phyloP scores from a whole-genome alignment of 30 jellyfish, hydroid and myxozoan species.

The Turritopsis dohrnii region DNA sequence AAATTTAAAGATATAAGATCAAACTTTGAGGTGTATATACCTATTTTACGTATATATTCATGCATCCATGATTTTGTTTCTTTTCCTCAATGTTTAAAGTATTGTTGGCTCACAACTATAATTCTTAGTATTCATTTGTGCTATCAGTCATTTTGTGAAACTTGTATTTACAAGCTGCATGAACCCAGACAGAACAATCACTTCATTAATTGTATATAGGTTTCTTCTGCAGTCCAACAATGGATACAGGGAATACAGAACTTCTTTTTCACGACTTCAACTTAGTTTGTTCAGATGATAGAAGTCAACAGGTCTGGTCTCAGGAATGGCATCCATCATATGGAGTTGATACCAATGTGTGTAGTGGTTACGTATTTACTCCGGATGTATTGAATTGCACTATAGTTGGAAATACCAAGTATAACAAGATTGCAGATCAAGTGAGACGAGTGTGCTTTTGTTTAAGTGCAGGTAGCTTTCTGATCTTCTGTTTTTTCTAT shows the following conservation, averaged over 20 bases:
- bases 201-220: not conserved
- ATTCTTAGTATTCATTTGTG: too few relatives aligned
- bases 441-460: slow-evolving; percentile 1
- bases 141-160: too few relatives aligned
- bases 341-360: not conserved
- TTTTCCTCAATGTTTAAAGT: too few relatives aligned
- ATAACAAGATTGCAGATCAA: not conserved
- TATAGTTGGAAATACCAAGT: not conserved
- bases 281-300: not conserved
- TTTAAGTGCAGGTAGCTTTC: not conserved
- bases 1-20: too few relatives aligned
- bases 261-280: not conserved
- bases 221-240: slow-evolving; percentile 10
- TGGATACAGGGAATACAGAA: not conserved
- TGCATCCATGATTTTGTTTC: too few relatives aligned
- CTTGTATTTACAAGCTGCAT: too few relatives aligned
- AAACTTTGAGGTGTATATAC: too few relatives aligned
- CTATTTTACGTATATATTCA: too few relatives aligned
- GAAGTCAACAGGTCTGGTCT: not conserved
- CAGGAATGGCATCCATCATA: slow-evolving; percentile 7
- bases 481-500: too few relatives aligned
- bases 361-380: slow-evolving; percentile 4
- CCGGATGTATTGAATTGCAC: not conserved
- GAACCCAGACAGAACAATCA: slow-evolving; percentile 11
- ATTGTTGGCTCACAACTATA: too few relatives aligned